These are phyloP conservation scores for Galeopterus variegatus DNA, from an alignment of 2,113 vertebrate genomes.

Conservation along the genomic window DNA sequence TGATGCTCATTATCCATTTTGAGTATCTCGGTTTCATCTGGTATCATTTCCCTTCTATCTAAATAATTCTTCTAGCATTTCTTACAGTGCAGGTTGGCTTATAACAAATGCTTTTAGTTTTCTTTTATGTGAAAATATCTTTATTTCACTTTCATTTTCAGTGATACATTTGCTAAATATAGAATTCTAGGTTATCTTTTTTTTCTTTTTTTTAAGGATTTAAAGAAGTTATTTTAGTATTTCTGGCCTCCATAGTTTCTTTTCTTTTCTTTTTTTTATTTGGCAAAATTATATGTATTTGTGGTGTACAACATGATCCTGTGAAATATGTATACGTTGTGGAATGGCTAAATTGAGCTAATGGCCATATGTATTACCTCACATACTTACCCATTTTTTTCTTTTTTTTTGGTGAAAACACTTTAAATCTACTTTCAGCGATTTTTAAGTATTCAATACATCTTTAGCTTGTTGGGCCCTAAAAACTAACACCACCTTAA, in stretches of 20 bases:
- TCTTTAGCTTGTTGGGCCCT: too few species aligned
- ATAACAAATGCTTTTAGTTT: conserved; percentile 49
- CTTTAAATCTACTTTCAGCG: neutral
- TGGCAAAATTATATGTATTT: neutral
- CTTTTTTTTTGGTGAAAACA: neutral
- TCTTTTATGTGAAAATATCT: conserved; percentile 53
- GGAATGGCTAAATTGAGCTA: neutral
- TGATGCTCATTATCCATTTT: neutral
- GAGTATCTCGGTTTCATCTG: neutral
- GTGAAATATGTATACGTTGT: neutral
- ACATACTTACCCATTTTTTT: neutral
- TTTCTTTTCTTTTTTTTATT: neutral
- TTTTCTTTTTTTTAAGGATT: neutral
- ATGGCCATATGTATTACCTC: neutral
- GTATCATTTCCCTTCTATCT: conserved; percentile 23
- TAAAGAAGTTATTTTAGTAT: neutral
- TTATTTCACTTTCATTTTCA: conserved; percentile 49
- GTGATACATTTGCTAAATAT: conserved; percentile 18
- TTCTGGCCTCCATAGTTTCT: conserved; percentile 23
- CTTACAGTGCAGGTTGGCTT: neutral
- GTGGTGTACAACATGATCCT: neutral
- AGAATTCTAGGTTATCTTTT: conserved; percentile 26
- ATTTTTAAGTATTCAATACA: neutral
- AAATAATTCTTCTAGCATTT: conserved; percentile 50
- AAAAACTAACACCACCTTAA: too few species aligned